Evolutionary conservation across 1,140 invertebrate species (phyloP), one percentile per base, ranked within the genome.

Genomic region (Aleiodes sp.): DNA sequence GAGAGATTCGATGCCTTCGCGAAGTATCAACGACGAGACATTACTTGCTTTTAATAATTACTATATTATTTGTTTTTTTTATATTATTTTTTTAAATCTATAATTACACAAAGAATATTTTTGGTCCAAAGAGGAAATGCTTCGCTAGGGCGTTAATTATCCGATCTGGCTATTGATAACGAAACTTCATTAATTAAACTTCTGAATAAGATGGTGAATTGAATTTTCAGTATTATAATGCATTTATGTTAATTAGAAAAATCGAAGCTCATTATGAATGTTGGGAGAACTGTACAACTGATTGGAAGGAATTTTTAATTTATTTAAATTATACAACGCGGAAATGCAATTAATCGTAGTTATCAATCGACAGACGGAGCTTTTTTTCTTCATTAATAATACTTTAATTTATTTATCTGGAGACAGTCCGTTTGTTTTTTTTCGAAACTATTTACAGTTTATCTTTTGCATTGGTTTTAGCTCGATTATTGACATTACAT

Each of bases 111-210:
- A 62, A 70, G 63, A 71, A 63, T 71, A 64, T 61, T 64, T 57
- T 71, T 72, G 70, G 70, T 72, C 70, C 70, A 69, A 72, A 72
- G 65, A 71, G 64, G 60, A 65, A 67, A 67, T 67, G 59, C 57
- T 59, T 59, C 56, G 56, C 56, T 59, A 59, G 56, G 56, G 26
- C 56, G 4, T 21, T n/a, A n/a, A 7, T 12, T 12, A 24, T 24
- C 21, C 46, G 26, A 52, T 52, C 46, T 52, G 46, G 26, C 46
- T 21, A 52, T 7, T 52, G 46, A 52, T 52, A 52, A 52, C 46
- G 46, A 52, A 24, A 16, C n/a, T 52, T 52, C 2, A 24, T 52
- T 52, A 52, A 16, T 12, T 24, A 21, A 52, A 52, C 21, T 52
- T 52, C 46, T 52, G 46, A n/a, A n/a, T n/a, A n/a, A n/a, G n/a